These are phyloP conservation scores for Crocallis elinguaria DNA, from an alignment of 2,888 invertebrate species.

Conservation along the genomic window DNA sequence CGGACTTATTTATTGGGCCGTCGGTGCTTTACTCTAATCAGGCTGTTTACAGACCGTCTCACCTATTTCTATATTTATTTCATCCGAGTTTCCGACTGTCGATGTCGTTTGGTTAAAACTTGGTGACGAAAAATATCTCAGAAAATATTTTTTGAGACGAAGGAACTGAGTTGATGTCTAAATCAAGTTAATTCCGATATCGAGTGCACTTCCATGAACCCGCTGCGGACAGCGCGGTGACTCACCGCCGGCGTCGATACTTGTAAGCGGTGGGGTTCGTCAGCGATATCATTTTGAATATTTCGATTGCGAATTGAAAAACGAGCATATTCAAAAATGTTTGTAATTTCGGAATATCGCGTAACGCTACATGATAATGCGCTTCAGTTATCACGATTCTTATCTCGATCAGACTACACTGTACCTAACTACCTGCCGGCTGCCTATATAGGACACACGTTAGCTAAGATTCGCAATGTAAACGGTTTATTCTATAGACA, in stretches of 20 bases:
- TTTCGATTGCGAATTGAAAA: neutral
- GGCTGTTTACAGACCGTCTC: no score
- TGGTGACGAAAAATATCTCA: neutral
- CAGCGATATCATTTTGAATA: neutral
- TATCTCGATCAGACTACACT: slow-evolving; percentile 2
- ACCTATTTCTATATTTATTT: no score
- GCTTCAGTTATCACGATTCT: slow-evolving; percentile 4
- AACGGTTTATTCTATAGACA: no score
- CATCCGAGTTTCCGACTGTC: no score
- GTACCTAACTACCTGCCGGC: no score
- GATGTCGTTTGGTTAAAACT: no score
- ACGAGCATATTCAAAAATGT: neutral
- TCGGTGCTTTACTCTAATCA: no score
- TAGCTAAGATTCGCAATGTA: no score
- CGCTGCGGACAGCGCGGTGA: slow-evolving; percentile 26
- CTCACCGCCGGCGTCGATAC: slow-evolving; percentile 15
- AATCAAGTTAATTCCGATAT: slow-evolving; percentile 17
- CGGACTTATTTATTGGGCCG: no score
- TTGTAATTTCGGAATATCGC: neutral
- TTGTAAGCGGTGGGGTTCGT: neutral
- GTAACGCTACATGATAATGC: slow-evolving; percentile 2
- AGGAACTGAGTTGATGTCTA: slow-evolving; percentile 4
- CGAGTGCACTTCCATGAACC: slow-evolving; percentile 47
- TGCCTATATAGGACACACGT: no score
- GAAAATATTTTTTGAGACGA: neutral